Base-by-base conservation (phyloP, 2,888 invertebrate species). In the Agonopterix alstromeriana region DNA sequence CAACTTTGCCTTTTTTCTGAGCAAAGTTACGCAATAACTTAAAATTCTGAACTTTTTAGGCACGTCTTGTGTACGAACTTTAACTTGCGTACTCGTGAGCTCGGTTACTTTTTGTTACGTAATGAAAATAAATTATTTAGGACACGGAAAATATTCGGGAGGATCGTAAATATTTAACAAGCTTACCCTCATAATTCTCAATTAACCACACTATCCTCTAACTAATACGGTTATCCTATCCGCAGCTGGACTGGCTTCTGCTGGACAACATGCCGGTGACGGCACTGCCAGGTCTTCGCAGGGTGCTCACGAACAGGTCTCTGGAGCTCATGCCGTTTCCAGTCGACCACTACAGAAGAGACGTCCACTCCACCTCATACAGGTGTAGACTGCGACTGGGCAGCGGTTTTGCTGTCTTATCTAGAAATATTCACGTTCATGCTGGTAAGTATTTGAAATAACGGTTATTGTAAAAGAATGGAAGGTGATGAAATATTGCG, bases 251-350 rank as follows among this genome's bases (percentile, higher is more conserved):
- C 82, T 95, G 95, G 95, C 87, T 95, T 48, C 91, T 91, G 66
- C 90, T 91, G 41, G 94, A 94, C 75, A 94, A 93, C 56, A 90
- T 91, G n/a, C 89, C 93, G 42, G 94, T 89, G 65, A 86, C 88
- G 53, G 87, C 92, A 62, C 87, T 93, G 56, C 90, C 93, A 52
- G 94, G 94, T 59, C 90, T 96, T 60, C 92, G 96, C 45, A 90
- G 93, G 72, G 90, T 94, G 65, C 91, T 94, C 63, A 90, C 92
- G 54, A 96, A 97, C 81, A 96, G 97, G 57, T 96, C 96, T 48
- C 91, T 98, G 74, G 93, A 94, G 78, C 94, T 98, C 78, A 91
- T 93, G 54, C 94, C 97, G 3, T 97, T 98, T 80, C 90, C 94
- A 8, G 93, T 93, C 46, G 94, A 94, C 63, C 91, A 91, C 62